Conservation (phyloP, 2,797 vertebrate genomes). For the Pelodytes ibericus region DNA sequence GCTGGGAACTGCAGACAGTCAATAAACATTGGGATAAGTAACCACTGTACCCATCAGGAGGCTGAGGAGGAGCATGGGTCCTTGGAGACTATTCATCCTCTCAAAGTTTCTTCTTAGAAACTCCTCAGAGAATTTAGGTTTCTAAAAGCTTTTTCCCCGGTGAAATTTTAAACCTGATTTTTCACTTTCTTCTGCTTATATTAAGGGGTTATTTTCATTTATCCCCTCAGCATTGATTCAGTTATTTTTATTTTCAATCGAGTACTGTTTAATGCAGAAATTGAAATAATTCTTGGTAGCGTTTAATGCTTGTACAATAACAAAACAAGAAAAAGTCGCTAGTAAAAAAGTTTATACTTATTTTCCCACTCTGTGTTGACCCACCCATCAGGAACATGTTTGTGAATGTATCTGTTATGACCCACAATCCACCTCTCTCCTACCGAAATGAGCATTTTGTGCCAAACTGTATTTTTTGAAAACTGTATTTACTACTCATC, state of each 20-base stretch:
- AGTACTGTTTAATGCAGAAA: not conserved
- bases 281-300: not conserved
- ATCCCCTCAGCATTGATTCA: not conserved
- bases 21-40: slow-evolving; percentile 43
- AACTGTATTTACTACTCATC: no score
- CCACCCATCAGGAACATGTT: no score
- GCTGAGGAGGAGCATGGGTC: slow-evolving; percentile 2
- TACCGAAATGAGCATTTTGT: no score
- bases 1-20: slow-evolving; percentile 15
- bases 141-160: slow-evolving; percentile 29
- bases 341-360: no score
- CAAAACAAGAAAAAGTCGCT: no score
- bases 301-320: not conserved
- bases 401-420: no score
- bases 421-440: no score
- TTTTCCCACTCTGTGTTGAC: no score
- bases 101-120: slow-evolving; percentile 10
- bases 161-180: slow-evolving; percentile 8
- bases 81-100: slow-evolving; percentile 11
- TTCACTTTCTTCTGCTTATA: slow-evolving; percentile 19
- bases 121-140: not conserved
- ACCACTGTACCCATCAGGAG: slow-evolving; percentile 5
- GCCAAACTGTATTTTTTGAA: no score
- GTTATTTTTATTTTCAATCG: not conserved
- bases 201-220: not conserved